A percentile compares a stretch with the other conserved stretches of the same genome.
phyloP scores from a whole-genome alignment of 2,797 vertebrate genomes.

The Myripristis murdjan region DNA sequence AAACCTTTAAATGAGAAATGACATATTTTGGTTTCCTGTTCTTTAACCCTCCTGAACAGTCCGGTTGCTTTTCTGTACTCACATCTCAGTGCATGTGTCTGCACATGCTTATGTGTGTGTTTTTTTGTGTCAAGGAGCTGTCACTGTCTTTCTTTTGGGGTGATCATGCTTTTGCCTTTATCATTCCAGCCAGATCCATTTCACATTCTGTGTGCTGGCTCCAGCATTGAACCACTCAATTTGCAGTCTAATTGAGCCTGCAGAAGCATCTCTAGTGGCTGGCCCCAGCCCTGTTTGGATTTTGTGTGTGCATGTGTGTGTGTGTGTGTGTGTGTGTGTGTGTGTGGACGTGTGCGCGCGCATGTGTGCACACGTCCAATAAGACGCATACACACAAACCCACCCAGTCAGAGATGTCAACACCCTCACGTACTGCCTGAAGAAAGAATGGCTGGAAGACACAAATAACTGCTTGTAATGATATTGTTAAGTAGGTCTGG shows the following conservation, averaged over 20 bases:
- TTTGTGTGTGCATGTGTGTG: constrained; percentile 21
- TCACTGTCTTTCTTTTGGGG: constrained; percentile 51
- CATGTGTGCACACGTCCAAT: constrained; percentile 11
- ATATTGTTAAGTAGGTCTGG: constrained; percentile 26
- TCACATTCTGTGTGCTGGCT: constrained; percentile 74
- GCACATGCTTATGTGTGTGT: constrained; percentile 11
- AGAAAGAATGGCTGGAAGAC: constrained; percentile 22
- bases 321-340: constrained; percentile 10
- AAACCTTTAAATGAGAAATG: too few species aligned
- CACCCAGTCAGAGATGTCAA: constrained; percentile 8
- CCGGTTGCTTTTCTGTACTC: constrained; percentile 4
- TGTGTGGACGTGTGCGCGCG: constrained; percentile 17
- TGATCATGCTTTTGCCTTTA: constrained; percentile 51
- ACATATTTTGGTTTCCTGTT: too few species aligned
- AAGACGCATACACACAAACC: constrained; percentile 13
- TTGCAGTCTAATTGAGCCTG: constrained; percentile 82
- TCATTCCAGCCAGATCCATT: constrained; percentile 72
- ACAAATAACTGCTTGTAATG: constrained; percentile 44
- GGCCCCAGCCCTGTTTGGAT: constrained; percentile 60
- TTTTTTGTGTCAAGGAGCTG: constrained; percentile 18
- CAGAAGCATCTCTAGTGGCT: constrained; percentile 71
- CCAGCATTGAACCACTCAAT: constrained; percentile 75
- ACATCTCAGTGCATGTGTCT: constrained; percentile 4
- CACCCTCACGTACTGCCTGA: background rate
- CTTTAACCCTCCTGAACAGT: constrained; percentile 6